These are phyloP conservation scores for Drosophila basisetae DNA, from an alignment of 2,888 invertebrate species.

Conservation along the genomic window DNA sequence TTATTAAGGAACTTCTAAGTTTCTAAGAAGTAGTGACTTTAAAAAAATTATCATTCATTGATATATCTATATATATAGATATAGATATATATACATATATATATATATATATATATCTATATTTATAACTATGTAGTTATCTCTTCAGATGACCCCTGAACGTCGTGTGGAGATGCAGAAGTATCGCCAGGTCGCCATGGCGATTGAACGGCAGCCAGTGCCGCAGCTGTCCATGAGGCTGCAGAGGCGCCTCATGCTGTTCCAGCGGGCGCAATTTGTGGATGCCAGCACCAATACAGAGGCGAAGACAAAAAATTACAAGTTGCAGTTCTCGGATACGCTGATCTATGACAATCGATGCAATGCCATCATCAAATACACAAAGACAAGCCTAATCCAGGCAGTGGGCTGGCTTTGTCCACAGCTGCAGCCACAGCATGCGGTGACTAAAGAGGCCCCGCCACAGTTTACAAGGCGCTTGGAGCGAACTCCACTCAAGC, in stretches of 20 bases:
- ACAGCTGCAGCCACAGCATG: conserved; percentile 16
- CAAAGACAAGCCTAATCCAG: neutral
- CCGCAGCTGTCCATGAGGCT: neutral
- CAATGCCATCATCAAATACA: conserved; percentile 44
- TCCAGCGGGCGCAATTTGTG: neutral
- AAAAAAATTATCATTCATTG: no score
- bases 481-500: neutral
- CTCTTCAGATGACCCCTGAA: conserved; percentile 53
- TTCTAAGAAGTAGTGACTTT: no score
- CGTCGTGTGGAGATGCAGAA: conserved; percentile 56
- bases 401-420: neutral
- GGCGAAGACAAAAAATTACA: conserved; percentile 4
- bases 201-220: conserved; percentile 28
- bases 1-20: no score
- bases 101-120: no score
- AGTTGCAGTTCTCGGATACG: conserved; percentile 54
- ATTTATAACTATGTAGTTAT: accelerated
- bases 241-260: neutral
- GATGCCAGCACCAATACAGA: conserved; percentile 57
- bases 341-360: conserved; percentile 56
- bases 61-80: no score
- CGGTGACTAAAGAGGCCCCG: neutral
- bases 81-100: no score
- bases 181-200: conserved; percentile 40
- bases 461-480: neutral